A percentile compares a stretch with the other conserved stretches of the same genome.
Conservation (phyloP, 2,113 vertebrate genomes). For the Apeltes quadracus region DNA sequence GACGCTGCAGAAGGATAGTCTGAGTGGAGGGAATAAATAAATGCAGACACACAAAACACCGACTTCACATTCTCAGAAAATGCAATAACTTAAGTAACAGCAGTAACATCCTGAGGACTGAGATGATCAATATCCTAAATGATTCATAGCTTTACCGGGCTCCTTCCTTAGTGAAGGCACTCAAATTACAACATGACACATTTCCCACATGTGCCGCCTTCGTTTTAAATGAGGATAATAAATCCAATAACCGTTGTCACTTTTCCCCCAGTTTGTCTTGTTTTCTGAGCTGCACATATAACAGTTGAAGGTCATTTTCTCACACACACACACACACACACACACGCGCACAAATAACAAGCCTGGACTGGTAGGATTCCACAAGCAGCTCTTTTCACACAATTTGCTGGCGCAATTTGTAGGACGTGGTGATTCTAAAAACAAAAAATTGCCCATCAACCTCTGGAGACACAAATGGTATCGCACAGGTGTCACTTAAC, state of each 20-base stretch:
- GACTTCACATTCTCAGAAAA: background rate
- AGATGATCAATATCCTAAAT: constrained; percentile 12
- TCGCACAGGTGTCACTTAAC: too few relatives aligned
- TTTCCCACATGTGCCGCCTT: background rate
- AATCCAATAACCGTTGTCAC: background rate
- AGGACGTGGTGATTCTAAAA: background rate
- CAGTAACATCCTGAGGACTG: constrained; percentile 22
- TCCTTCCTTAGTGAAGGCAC: background rate
- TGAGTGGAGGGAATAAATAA: constrained; percentile 19
- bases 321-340: too few relatives aligned
- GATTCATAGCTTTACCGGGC: background rate
- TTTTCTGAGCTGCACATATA: constrained; percentile 13
- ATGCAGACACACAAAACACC: constrained; percentile 19
- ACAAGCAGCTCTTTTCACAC: too few relatives aligned
- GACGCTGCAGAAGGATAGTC: constrained; percentile 5
- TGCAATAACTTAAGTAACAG: constrained; percentile 33
- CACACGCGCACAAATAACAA: too few relatives aligned
- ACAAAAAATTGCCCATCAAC: background rate
- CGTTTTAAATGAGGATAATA: background rate
- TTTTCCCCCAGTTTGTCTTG: background rate
- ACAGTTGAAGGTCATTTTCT: constrained; percentile 34
- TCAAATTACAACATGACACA: background rate
- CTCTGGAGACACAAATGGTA: too few relatives aligned
- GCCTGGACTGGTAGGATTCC: too few relatives aligned
- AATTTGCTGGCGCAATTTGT: too few relatives aligned